phyloP scores from a whole-genome alignment of 2,797 vertebrate genomes.

The Borostomias antarcticus region DNA sequence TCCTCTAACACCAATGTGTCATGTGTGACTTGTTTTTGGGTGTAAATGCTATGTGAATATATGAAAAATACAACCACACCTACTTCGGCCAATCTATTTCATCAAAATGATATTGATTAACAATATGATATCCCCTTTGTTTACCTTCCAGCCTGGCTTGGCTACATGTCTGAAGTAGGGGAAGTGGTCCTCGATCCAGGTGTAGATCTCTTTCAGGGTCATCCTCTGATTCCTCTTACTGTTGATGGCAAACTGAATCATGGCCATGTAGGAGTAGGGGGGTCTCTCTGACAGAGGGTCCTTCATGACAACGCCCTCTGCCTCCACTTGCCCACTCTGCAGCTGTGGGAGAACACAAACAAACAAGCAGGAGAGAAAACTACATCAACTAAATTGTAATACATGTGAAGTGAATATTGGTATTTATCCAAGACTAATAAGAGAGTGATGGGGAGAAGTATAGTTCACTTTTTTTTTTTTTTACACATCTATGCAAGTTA shows the following conservation, averaged over 20 bases:
- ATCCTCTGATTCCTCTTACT: slow-evolving; percentile 86
- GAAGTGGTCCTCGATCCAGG: slow-evolving; percentile 95
- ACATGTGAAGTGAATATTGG: not conserved
- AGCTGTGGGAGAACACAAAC: slow-evolving; percentile 28
- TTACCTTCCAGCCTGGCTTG: slow-evolving; percentile 97
- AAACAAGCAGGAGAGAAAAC: too few relatives aligned
- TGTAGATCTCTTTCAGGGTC: slow-evolving; percentile 96
- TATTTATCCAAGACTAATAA: not conserved
- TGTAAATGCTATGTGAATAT: too few relatives aligned
- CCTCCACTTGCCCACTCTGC: not conserved
- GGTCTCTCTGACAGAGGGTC: slow-evolving; percentile 81
- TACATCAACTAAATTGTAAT: not conserved
- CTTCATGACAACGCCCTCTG: slow-evolving; percentile 25
- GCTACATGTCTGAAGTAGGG: slow-evolving; percentile 91
- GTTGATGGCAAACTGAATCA: slow-evolving; percentile 99
- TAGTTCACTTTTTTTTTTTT: too few relatives aligned
- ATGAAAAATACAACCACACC: too few relatives aligned
- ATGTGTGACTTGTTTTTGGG: not conserved
- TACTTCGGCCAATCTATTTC: too few relatives aligned
- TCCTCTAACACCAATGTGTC: not conserved
- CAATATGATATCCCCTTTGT: not conserved
- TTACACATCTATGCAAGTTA: not conserved
- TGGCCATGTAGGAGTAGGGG: slow-evolving; percentile 96
- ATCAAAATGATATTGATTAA: too few relatives aligned
- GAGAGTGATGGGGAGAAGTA: too few relatives aligned